phyloP scores from a whole-genome alignment of 2,888 invertebrate genomes.

The Drosophila eohydei region DNA sequence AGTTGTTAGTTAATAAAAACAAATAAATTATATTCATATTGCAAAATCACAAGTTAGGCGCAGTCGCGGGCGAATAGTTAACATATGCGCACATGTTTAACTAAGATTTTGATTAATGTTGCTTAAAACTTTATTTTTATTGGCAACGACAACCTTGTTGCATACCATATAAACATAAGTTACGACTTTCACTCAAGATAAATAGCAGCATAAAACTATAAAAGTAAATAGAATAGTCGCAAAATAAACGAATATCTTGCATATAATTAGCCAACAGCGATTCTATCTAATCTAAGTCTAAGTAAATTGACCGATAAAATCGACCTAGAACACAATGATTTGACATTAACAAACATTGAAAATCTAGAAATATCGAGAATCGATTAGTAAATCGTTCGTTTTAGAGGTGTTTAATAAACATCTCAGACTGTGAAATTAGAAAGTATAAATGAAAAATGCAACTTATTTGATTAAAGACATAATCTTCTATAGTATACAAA shows the following conservation, averaged over 20 bases:
- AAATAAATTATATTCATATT: conserved; percentile 1
- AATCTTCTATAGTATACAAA: not conserved
- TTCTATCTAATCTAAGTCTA: conserved; percentile 23
- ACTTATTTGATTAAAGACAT: not conserved
- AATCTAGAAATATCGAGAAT: not conserved
- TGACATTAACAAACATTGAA: not conserved
- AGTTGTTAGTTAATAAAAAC: not conserved
- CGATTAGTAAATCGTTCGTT: not conserved
- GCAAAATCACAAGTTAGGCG: not conserved
- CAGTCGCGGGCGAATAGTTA: not conserved
- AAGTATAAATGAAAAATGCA: not conserved
- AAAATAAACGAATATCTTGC: no score
- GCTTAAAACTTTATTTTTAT: not conserved
- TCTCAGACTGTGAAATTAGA: not conserved
- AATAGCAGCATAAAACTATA: not conserved
- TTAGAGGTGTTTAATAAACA: not conserved
- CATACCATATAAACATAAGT: not conserved
- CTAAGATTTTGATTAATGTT: conserved; percentile 18
- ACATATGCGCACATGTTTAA: conserved; percentile 3
- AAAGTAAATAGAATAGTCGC: not conserved
- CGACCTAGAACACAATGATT: conserved; percentile 31
- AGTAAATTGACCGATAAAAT: conserved; percentile 26
- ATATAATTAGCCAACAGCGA: not conserved
- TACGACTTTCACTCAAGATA: conserved; percentile 6
- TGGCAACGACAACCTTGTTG: conserved; percentile 5